Percentiles rank a stretch among this genome's conserved stretches.
These are phyloP conservation scores for Rotaria macrura DNA, from an alignment of 2,888 invertebrate genomes.

Conservation along the genomic window DNA sequence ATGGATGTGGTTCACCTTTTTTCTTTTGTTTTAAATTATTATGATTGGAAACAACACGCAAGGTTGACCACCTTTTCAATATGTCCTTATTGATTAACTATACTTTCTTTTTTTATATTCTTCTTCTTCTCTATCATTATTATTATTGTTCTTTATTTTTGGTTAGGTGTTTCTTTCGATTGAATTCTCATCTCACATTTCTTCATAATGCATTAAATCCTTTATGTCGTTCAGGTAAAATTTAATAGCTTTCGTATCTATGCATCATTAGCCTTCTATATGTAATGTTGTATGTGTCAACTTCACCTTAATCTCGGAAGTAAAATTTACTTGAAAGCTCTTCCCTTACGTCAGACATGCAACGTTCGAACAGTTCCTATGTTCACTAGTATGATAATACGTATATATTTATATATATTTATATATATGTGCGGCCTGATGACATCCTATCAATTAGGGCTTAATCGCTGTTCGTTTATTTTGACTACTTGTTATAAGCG, in stretches of 20 bases:
- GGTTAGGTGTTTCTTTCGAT: not conserved
- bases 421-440: not conserved
- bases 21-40: not conserved
- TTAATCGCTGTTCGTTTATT: not conserved
- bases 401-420: not conserved
- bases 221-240: not conserved
- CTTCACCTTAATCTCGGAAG: not conserved
- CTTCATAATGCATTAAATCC: not conserved
- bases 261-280: not conserved
- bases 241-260: not conserved
- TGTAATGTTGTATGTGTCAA: not conserved
- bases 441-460: slow-evolving; percentile 10
- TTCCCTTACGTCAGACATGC: not conserved
- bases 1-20: not conserved
- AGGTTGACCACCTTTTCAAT: not conserved
- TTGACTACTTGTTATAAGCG: not conserved
- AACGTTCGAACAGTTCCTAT: not conserved
- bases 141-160: not conserved
- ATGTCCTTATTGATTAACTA: not conserved
- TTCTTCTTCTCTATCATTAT: not conserved
- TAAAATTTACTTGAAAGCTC: not conserved
- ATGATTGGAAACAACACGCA: not conserved
- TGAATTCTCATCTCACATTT: not conserved
- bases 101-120: not conserved
- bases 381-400: not conserved